phyloP scores from a whole-genome alignment of 2,888 invertebrate species.

The Amphimallon solstitiale region DNA sequence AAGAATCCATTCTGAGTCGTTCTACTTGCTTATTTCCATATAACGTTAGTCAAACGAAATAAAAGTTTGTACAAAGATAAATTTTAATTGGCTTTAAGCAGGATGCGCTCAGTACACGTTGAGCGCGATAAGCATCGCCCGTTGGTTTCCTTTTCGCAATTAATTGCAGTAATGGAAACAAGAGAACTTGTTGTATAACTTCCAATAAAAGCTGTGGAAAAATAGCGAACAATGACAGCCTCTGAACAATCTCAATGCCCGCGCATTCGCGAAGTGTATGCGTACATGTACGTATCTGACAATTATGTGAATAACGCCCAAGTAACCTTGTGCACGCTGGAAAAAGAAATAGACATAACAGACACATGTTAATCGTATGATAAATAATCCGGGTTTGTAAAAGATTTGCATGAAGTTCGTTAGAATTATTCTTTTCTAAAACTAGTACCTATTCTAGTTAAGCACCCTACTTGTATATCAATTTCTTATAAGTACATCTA shows the following conservation, averaged over 20 bases:
- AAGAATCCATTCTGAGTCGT: too few species aligned
- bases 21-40: too few species aligned
- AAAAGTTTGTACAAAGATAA: conserved; percentile 27
- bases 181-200: conserved; percentile 14
- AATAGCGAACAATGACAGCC: conserved; percentile 2
- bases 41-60: background rate
- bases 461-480: too few species aligned
- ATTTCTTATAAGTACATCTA: too few species aligned
- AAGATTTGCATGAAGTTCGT: too few species aligned
- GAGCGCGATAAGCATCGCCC: conserved; percentile 18
- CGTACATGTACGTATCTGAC: background rate
- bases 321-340: too few species aligned
- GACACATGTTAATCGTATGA: too few species aligned
- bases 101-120: conserved; percentile 10
- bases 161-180: conserved; percentile 22
- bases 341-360: too few species aligned
- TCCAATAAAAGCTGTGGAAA: background rate
- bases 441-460: too few species aligned
- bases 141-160: conserved; percentile 33
- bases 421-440: too few species aligned
- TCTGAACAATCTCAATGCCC: background rate
- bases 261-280: background rate
- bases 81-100: conserved; percentile 32
- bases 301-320: too few species aligned
- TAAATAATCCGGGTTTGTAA: too few species aligned